Conservation (phyloP, 2,797 vertebrate species). For the Scarus forsteni region DNA sequence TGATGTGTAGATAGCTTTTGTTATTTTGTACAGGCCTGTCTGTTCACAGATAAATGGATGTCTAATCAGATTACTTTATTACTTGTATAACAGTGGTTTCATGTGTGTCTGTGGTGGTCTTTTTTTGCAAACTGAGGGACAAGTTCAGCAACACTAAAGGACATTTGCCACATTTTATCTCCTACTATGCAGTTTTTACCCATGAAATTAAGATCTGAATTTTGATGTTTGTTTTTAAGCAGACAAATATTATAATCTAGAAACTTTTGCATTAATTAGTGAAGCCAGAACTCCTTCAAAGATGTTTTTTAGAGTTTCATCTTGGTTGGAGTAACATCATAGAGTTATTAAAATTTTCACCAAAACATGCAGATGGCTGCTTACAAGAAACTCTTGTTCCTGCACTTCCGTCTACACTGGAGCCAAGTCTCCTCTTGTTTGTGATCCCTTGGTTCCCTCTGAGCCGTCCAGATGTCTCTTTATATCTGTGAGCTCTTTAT, state of each 20-base stretch:
- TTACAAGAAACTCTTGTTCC: constrained; percentile 4
- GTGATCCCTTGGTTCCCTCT: constrained; percentile 17
- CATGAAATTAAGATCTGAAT: background rate
- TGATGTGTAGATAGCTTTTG: too few relatives aligned
- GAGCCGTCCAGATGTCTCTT: constrained; percentile 31
- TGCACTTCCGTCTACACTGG: background rate
- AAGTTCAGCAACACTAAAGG: too few relatives aligned
- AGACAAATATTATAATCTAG: too few relatives aligned
- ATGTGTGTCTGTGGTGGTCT: too few relatives aligned
- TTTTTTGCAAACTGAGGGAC: too few relatives aligned
- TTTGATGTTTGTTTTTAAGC: too few relatives aligned
- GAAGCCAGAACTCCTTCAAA: background rate
- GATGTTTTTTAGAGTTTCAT: background rate
- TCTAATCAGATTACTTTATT: too few relatives aligned
- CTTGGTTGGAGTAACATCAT: background rate
- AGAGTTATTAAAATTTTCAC: background rate
- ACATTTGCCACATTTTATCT: too few relatives aligned
- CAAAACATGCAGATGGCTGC: constrained; percentile 12
- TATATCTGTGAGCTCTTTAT: constrained; percentile 21
- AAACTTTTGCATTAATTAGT: background rate
- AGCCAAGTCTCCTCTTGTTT: constrained; percentile 21
- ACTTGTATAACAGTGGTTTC: too few relatives aligned
- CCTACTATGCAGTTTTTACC: too few relatives aligned
- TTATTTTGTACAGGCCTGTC: too few relatives aligned
- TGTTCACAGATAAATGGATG: too few relatives aligned